Conservation (phyloP, 2,888 invertebrate genomes). For the Cephus spinipes region DNA sequence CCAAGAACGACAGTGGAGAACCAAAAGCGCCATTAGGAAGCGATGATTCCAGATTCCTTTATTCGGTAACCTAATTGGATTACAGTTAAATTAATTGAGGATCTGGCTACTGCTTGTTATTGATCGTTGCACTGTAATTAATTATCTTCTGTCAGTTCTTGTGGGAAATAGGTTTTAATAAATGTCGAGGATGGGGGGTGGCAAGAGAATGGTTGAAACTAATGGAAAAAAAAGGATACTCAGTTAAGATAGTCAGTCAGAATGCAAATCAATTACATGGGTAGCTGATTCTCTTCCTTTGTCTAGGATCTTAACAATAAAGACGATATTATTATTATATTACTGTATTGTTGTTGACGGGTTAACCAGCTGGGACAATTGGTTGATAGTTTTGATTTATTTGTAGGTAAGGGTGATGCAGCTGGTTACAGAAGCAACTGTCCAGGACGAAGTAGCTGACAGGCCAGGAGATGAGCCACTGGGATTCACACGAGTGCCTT, state of each 20-base stretch:
- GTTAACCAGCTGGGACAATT: background rate
- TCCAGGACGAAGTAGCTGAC: background rate
- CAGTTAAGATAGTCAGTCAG: background rate
- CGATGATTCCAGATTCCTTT: background rate
- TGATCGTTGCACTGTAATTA: background rate
- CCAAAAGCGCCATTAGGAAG: background rate
- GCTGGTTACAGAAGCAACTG: background rate
- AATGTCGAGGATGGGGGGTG: background rate
- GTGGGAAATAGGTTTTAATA: background rate
- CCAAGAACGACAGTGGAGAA: constrained; percentile 14
- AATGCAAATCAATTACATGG: background rate
- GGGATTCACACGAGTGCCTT: background rate
- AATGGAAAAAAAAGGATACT: background rate
- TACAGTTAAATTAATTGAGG: background rate
- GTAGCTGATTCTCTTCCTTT: background rate
- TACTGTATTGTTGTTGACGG: background rate
- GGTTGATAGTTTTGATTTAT: background rate
- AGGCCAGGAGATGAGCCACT: background rate
- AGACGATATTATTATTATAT: background rate
- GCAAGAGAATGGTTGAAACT: background rate
- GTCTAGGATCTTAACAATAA: background rate
- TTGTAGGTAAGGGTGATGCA: background rate
- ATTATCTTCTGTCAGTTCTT: background rate
- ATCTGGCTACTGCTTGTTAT: background rate
- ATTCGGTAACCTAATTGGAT: background rate